Conservation (phyloP, 2,888 invertebrate species). For the Deilephila elpenor region DNA sequence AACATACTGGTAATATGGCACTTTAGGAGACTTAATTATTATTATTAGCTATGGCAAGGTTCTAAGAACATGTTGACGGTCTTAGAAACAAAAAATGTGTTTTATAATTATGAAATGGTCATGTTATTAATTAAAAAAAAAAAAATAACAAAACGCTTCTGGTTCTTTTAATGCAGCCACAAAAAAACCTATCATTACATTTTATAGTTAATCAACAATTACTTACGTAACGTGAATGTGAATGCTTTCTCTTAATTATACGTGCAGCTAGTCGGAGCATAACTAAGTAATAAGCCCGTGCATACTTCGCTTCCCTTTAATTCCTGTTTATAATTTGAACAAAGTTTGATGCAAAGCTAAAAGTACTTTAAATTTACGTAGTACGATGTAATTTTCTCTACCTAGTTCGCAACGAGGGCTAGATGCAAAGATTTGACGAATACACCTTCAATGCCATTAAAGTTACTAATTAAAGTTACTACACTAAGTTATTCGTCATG, state of each 20-base stretch:
- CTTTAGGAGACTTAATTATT: too few species aligned
- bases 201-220: background rate
- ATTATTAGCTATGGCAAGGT: too few species aligned
- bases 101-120: background rate
- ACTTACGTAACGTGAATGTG: conserved; percentile 2
- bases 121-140: background rate
- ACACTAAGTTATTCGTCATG: too few species aligned
- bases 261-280: background rate
- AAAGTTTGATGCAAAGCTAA: background rate
- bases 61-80: background rate
- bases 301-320: background rate
- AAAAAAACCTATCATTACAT: background rate
- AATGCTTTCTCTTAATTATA: conserved; percentile 4
- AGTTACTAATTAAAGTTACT: too few species aligned
- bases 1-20: too few species aligned
- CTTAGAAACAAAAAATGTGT: background rate
- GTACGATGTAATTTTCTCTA: too few species aligned
- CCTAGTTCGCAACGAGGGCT: too few species aligned
- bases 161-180: background rate
- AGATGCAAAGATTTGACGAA: too few species aligned
- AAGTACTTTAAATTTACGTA: background rate
- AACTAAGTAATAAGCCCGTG: background rate
- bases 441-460: too few species aligned
- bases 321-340: background rate
- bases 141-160: background rate